Conservation (phyloP, 2,888 invertebrate species). For the Ceratothoa steindachneri region DNA sequence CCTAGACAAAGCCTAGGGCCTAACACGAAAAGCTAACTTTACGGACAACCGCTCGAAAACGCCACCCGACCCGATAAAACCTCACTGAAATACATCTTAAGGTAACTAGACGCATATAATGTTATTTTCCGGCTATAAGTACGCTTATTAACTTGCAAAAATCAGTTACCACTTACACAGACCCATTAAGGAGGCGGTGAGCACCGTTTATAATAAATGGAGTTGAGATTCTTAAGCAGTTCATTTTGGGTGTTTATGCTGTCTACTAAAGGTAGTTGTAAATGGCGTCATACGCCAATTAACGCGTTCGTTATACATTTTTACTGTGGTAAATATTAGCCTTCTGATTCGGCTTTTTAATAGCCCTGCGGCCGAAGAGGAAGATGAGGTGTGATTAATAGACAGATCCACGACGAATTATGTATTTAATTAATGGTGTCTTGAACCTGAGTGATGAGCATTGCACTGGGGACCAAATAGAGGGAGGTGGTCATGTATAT, state of each 20-base stretch:
- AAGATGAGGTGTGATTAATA: too few species aligned
- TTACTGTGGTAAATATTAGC: not conserved
- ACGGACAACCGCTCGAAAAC: not conserved
- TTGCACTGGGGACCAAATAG: too few species aligned
- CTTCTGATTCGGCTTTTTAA: not conserved
- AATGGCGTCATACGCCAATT: not conserved
- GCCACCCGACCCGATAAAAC: not conserved
- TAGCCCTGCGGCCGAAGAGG: too few species aligned
- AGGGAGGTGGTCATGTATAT: too few species aligned
- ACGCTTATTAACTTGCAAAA: not conserved
- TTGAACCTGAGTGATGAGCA: too few species aligned
- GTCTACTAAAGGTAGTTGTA: not conserved
- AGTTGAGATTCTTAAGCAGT: not conserved
- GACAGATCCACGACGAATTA: too few species aligned
- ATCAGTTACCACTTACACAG: not conserved
- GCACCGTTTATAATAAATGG: not conserved
- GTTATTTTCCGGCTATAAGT: not conserved
- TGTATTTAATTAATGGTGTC: too few species aligned
- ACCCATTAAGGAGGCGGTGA: not conserved
- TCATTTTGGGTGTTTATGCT: not conserved
- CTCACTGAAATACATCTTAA: not conserved
- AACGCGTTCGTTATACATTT: not conserved
- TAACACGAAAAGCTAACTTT: not conserved
- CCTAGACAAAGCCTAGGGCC: not conserved
- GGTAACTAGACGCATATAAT: not conserved